These are phyloP conservation scores for Penaeus vannamei DNA, from an alignment of 1,140 invertebrate species.

Conservation along the genomic window DNA sequence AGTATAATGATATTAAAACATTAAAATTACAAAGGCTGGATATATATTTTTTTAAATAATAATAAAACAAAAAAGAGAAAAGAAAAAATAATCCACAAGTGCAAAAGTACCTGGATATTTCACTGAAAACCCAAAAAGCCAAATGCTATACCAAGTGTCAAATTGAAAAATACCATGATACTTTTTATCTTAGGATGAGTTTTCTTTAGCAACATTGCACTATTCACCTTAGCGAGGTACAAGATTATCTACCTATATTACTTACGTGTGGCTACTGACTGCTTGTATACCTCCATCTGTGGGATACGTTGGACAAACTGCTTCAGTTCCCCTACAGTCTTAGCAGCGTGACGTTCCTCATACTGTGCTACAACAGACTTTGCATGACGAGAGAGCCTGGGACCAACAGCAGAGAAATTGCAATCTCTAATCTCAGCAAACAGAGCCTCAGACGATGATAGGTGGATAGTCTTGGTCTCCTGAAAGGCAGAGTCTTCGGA, in stretches of 20 bases:
- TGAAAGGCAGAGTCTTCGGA: conserved; percentile 73
- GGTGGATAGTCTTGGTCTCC: conserved; percentile 86
- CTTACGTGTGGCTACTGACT: conserved; percentile 82
- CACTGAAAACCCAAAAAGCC: no score
- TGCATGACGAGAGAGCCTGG: conserved; percentile 88
- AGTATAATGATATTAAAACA: conserved; percentile 58
- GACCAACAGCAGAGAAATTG: conserved; percentile 93
- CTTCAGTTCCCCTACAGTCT: conserved; percentile 94
- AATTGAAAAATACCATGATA: no score
- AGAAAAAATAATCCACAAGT: no score
- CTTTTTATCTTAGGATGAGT: no score
- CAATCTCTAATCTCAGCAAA: conserved; percentile 93
- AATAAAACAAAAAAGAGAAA: neutral
- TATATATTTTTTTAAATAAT: neutral
- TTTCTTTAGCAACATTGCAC: no score
- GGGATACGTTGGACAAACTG: conserved; percentile 92
- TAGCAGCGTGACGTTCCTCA: conserved; percentile 87
- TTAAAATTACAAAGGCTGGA: neutral
- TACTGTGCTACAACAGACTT: conserved; percentile 87
- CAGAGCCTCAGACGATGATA: conserved; percentile 92
- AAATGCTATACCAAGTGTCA: no score
- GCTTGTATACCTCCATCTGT: conserved; percentile 89
- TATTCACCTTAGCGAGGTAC: neutral
- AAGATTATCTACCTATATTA: conserved; percentile 46
- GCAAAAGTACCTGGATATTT: no score